Base-by-base conservation (phyloP, 2,797 vertebrate genomes). In the Odontamblyopus rebecca region DNA sequence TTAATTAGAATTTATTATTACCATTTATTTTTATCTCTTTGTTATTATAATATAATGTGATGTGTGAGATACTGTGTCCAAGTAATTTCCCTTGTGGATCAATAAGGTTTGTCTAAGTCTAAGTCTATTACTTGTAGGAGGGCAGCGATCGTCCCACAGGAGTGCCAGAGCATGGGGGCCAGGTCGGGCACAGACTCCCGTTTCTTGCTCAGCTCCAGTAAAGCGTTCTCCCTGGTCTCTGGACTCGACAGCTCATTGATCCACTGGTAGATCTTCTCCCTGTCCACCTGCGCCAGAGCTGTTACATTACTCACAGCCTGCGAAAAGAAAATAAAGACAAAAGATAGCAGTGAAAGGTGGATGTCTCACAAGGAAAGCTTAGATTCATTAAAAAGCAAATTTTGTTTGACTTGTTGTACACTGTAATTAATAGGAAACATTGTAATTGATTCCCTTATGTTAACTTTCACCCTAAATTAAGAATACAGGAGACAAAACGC, bases 221-320 rank as follows among this genome's bases (percentile, higher is more conserved):
- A 85, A 0, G 98, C 98, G 38, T 99, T 99, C 84, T 99, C 97
- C 57, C 97, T 94, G 0, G 97, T 99, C 85, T 99, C 97, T 0
- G 98, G 98, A 81, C 97, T 99, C 60, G 97, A 99, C 69, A 99
- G 85, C 89, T 99, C 98, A 51, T 99, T 99, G 89, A 99, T 99
- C 98, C 98, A 99, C 44, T 98, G 97, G 85, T 99, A 99, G 87
- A 99, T 99, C 91, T 99, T 99, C 80, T 99, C 98, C 3, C 97
- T 90, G 86, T 99, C 98, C 67, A 99, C 97, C 82, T 99, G 98
- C 67, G 97, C 96, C 91, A 98, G 92, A 1, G 96, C 95, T 71
- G 98, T 96, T 76, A 90, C 89, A 19, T 90, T 90, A 54, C 96
- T 97, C 89, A 98, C 97, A 85, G 97, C 96, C 97, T 98, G 81